phyloP scores from a whole-genome alignment of 92 coral and sea anemone genomes.

The Heteractis magnifica region DNA sequence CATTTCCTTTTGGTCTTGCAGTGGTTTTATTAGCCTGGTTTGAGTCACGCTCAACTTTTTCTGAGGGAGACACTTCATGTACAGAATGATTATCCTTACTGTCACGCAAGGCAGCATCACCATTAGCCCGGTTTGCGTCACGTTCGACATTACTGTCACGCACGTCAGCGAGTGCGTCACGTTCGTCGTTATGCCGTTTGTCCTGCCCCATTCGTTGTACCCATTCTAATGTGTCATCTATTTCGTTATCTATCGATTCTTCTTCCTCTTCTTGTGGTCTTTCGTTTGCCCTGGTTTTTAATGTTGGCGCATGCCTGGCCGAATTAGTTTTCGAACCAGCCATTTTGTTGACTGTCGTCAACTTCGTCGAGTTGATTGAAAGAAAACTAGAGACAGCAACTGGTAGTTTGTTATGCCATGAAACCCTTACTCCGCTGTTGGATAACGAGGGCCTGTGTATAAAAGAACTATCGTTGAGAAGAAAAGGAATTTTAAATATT shows the following conservation, averaged over 20 bases:
- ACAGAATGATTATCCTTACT: not conserved
- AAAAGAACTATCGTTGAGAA: too few species aligned
- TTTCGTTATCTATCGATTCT: not conserved
- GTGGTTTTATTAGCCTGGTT: too few species aligned
- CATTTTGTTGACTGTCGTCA: too few species aligned
- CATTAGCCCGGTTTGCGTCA: not conserved
- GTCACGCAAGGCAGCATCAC: not conserved
- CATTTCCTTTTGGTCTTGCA: not conserved
- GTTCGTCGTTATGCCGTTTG: not conserved
- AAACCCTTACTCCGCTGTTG: too few species aligned
- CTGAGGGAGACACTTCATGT: not conserved
- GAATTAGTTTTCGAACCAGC: too few species aligned
- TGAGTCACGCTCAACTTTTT: not conserved
- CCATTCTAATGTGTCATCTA: constrained; percentile 7
- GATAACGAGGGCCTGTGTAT: too few species aligned
- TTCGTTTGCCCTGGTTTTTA: not conserved
- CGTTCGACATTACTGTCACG: not conserved
- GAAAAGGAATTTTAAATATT: too few species aligned
- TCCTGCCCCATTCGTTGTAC: not conserved
- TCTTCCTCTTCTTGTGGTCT: not conserved
- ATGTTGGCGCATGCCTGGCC: too few species aligned
- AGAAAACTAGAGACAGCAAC: too few species aligned
- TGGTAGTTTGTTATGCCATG: too few species aligned
- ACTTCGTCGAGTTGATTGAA: too few species aligned
- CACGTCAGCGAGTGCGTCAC: not conserved